These are phyloP conservation scores for Heliconius ismenius DNA, from an alignment of 2,888 invertebrate genomes.

Conservation along the genomic window DNA sequence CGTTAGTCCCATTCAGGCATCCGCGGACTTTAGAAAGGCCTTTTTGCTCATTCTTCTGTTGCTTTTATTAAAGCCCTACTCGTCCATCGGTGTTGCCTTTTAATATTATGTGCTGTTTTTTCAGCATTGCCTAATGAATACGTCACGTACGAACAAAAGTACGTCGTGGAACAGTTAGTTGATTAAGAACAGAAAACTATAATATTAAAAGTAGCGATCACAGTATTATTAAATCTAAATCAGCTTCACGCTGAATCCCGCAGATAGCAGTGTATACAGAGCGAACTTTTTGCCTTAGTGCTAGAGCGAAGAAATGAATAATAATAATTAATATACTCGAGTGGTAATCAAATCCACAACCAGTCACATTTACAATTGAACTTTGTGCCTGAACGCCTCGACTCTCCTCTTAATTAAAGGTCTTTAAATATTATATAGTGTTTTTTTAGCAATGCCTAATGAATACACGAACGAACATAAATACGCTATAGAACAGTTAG, in stretches of 20 bases:
- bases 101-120: conserved; percentile 39
- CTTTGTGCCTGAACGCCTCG: too few species aligned
- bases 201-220: too few species aligned
- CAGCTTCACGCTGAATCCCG: too few species aligned
- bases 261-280: too few species aligned
- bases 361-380: too few species aligned
- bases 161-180: not conserved
- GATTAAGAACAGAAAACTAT: too few species aligned
- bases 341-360: too few species aligned
- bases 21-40: conserved; percentile 55
- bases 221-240: not conserved
- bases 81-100: conserved; percentile 47
- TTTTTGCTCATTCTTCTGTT: conserved; percentile 56
- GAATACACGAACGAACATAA: conserved; percentile 33
- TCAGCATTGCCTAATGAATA: conserved; percentile 36
- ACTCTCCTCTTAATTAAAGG: not conserved
- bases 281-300: too few species aligned
- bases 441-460: conserved; percentile 36
- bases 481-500: conserved; percentile 17
- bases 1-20: conserved; percentile 69
- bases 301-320: too few species aligned
- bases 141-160: conserved; percentile 30
- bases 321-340: too few species aligned
- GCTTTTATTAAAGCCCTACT: conserved; percentile 51
- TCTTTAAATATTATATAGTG: conserved; percentile 41